Conservation (phyloP, 2,113 vertebrate species). For the Rattus rattus region DNA sequence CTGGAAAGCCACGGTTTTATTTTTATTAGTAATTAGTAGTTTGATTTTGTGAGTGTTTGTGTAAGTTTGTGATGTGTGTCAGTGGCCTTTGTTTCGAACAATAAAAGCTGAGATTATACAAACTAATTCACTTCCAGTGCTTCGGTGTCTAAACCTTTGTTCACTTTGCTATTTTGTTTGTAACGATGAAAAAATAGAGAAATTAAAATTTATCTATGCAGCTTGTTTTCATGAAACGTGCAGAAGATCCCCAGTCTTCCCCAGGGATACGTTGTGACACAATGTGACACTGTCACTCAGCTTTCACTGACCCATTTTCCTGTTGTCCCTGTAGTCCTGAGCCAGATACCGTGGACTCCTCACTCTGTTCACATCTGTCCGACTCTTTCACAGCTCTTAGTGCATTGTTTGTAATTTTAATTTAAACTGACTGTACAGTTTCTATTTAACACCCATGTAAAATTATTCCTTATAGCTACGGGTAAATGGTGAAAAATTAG, state of each 20-base stretch:
- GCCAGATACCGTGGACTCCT: not conserved
- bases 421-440: slow-evolving; percentile 27
- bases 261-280: not conserved
- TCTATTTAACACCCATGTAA: slow-evolving; percentile 63
- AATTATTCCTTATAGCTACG: slow-evolving; percentile 90
- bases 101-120: not conserved
- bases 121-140: not conserved
- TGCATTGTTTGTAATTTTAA: not conserved
- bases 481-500: slow-evolving; percentile 92
- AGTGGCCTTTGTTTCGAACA: slow-evolving; percentile 17
- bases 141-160: slow-evolving; percentile 33
- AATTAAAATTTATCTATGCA: not conserved
- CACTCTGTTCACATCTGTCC: slow-evolving; percentile 20
- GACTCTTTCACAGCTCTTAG: not conserved
- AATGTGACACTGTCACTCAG: not conserved
- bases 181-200: not conserved
- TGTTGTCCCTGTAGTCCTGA: not conserved
- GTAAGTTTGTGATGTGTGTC: not conserved
- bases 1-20: no score
- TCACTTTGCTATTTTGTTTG: not conserved
- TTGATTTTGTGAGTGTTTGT: not conserved
- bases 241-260: not conserved
- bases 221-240: not conserved
- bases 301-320: not conserved
- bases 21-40: not conserved